Evolutionary conservation across 1,140 invertebrate species (phyloP), one percentile per base, ranked within the genome.

Genomic region (Drosophila pallidifrons): DNA sequence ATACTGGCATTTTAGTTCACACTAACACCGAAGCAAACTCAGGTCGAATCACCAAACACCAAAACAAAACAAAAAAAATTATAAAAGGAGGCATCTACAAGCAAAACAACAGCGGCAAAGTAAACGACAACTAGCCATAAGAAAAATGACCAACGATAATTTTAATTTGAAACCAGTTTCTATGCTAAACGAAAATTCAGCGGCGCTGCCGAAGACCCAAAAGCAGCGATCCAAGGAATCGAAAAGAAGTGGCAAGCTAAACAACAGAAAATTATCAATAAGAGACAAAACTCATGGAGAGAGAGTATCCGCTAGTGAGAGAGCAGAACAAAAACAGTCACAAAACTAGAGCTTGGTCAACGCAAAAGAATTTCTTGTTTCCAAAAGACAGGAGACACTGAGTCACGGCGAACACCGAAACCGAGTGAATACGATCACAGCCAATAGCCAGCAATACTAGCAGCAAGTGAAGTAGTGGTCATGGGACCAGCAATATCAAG

Each of bases 161-260:
- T 91, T 91, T 91, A 91, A 91, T 91, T 91, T 85, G 89, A 91
- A 91, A 91, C 88, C 88, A 91, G 88, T 91, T 91, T 91, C 81
- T 87, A 83, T 91, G 88, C 81, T 82, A 88, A 88, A 85, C 83
- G 49, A 88, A 87, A 89, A 85, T 89, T 80, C 73, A 74, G 82
- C 77, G 67, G 60, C 73, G 59, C 66, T 70, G 75, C 66, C 71
- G 60, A 73, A 86, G 63, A 49, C 52, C 25, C 13, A 61, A 74
- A 61, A 64, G 64, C 49, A 55, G 52, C 57, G 67, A 69, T 78
- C 61, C 82, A 81, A 77, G 60, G 61, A 78, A 69, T 58, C 61
- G 35, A 71, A 49, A 52, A 72, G 41, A 66, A 73, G 63, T 60
- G 69, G 69, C 51, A 67, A 79, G 64, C 66, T 55, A 82, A 85